phyloP scores from a whole-genome alignment of 2,113 vertebrate species.

The Tretioscincus oriximinensis region DNA sequence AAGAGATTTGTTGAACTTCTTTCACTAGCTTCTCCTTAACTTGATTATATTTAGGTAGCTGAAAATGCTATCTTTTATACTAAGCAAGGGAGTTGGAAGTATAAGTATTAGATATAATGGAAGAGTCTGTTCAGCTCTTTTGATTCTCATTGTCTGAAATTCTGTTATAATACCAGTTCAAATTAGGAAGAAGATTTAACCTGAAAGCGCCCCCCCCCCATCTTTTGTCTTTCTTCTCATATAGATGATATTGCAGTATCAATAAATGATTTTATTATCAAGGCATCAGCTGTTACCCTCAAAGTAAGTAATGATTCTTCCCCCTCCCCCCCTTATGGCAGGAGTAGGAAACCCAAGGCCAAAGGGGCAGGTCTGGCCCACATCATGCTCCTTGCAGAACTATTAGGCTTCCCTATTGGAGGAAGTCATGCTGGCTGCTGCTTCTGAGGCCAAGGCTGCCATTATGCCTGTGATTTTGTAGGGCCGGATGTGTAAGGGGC shows the following conservation, averaged over 20 bases:
- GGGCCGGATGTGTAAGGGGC: too few relatives aligned
- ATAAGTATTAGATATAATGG: neutral
- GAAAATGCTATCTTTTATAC: neutral
- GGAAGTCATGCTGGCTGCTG: too few relatives aligned
- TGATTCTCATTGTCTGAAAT: slow-evolving; percentile 6
- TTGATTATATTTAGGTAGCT: neutral
- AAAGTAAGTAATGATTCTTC: slow-evolving; percentile 80
- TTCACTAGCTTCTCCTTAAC: neutral
- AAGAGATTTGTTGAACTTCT: neutral
- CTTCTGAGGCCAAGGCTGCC: too few relatives aligned
- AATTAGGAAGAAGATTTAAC: neutral
- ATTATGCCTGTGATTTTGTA: too few relatives aligned
- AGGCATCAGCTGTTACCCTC: slow-evolving; percentile 89
- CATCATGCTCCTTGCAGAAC: too few relatives aligned
- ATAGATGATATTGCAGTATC: slow-evolving; percentile 93
- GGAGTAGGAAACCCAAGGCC: too few relatives aligned
- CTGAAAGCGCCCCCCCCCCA: slow-evolving; percentile 12
- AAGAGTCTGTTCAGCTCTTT: slow-evolving; percentile 12
- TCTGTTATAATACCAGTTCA: slow-evolving; percentile 1
- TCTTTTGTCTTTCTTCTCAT: slow-evolving; percentile 54
- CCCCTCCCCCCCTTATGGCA: neutral
- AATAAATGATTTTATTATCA: slow-evolving; percentile 98
- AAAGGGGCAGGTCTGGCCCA: too few relatives aligned
- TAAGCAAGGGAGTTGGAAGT: neutral
- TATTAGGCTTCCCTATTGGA: too few relatives aligned